Evolutionary conservation across 2,113 vertebrate species (phyloP).

Genomic region (Trematocara unimaculatum): DNA sequence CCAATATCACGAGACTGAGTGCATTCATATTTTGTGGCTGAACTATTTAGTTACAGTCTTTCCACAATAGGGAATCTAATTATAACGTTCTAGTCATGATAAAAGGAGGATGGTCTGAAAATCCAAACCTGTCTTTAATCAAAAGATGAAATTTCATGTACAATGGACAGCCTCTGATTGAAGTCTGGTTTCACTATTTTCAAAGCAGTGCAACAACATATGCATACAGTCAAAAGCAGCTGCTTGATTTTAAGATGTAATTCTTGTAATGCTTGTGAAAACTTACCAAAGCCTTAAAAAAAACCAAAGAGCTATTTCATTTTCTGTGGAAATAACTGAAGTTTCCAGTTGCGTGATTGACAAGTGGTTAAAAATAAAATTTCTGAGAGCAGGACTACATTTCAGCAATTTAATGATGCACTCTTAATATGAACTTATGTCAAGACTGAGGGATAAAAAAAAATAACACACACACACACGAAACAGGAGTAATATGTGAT

Average conservation of each 20-base stretch:
- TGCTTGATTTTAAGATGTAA: constrained; percentile 61
- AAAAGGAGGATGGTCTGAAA: constrained; percentile 55
- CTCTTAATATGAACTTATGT: constrained; percentile 6
- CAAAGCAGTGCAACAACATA: constrained; percentile 65
- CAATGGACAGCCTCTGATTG: constrained; percentile 64
- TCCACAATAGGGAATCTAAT: constrained; percentile 56
- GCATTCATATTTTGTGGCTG: constrained; percentile 39
- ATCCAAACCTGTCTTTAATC: constrained; percentile 72
- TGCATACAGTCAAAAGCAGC: constrained; percentile 66
- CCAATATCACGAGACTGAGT: constrained; percentile 31
- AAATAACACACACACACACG: not conserved
- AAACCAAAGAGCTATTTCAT: constrained; percentile 39
- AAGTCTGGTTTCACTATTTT: constrained; percentile 63
- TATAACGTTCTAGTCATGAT: constrained; percentile 58
- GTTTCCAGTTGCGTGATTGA: constrained; percentile 38
- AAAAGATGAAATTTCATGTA: constrained; percentile 58
- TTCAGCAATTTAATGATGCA: not conserved
- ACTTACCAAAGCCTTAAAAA: constrained; percentile 1
- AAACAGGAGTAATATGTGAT: constrained; percentile 15
- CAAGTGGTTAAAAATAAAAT: constrained; percentile 43
- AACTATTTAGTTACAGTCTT: constrained; percentile 55
- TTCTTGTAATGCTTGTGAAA: constrained; percentile 56
- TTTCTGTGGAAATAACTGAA: constrained; percentile 1
- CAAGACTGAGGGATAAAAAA: not conserved
- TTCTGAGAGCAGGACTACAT: not conserved